These are phyloP conservation scores for Diorhabda elongata DNA, from an alignment of 1,140 invertebrate genomes.

Conservation along the genomic window DNA sequence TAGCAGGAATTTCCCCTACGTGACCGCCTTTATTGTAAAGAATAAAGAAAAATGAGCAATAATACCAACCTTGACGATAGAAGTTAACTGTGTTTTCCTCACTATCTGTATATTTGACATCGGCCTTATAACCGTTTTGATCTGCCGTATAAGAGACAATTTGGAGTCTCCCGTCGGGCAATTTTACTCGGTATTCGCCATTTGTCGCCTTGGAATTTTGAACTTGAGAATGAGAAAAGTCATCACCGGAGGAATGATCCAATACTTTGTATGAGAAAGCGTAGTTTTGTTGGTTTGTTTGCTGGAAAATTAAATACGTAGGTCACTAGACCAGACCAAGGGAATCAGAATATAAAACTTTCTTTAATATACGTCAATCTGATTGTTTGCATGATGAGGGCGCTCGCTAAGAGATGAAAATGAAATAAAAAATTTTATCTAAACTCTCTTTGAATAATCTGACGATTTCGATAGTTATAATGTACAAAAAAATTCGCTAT, in stretches of 20 bases:
- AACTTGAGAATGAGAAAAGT: slow-evolving; percentile 77
- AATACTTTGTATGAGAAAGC: slow-evolving; percentile 84
- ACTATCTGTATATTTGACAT: slow-evolving; percentile 57
- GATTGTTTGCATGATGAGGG: too few relatives aligned
- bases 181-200: slow-evolving; percentile 69
- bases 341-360: too few relatives aligned
- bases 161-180: slow-evolving; percentile 70
- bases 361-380: too few relatives aligned
- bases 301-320: not conserved
- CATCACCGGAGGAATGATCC: slow-evolving; percentile 71
- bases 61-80: slow-evolving; percentile 4
- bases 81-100: slow-evolving; percentile 51
- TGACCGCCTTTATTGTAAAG: too few relatives aligned
- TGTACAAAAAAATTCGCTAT: too few relatives aligned
- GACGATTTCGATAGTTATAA: too few relatives aligned
- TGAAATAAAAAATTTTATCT: too few relatives aligned
- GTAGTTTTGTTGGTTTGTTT: slow-evolving; percentile 49
- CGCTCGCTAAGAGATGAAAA: too few relatives aligned
- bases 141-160: slow-evolving; percentile 75
- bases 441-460: too few relatives aligned
- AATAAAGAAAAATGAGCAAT: too few relatives aligned
- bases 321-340: too few relatives aligned
- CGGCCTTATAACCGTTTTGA: slow-evolving; percentile 69
- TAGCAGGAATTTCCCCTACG: too few relatives aligned
- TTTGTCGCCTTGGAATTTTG: slow-evolving; percentile 70